These are phyloP conservation scores for Leucophenga montana DNA, from an alignment of 2,888 invertebrate genomes.

Conservation along the genomic window DNA sequence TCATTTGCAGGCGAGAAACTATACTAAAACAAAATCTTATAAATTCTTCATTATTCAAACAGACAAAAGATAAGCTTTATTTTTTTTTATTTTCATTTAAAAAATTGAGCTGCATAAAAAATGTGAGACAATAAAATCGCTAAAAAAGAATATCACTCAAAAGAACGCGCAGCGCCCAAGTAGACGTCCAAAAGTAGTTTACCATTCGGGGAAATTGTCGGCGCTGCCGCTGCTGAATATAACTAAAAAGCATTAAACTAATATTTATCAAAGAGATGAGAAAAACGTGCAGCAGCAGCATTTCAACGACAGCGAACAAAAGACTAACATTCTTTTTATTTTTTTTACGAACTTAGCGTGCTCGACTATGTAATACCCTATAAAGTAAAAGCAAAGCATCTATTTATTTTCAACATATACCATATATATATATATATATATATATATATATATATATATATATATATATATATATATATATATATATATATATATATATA, in stretches of 20 bases:
- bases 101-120: neutral
- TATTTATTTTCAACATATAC: no score
- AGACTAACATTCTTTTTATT: constrained; percentile 16
- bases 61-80: neutral
- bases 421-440: no score
- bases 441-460: no score
- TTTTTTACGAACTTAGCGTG: no score
- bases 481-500: no score
- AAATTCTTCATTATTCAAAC: constrained; percentile 17
- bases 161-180: neutral
- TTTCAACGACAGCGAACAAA: constrained; percentile 49
- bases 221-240: neutral
- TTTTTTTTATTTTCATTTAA: neutral
- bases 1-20: neutral
- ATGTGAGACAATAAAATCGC: neutral
- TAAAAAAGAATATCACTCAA: constrained; percentile 14
- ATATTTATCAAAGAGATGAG: constrained; percentile 64
- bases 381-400: no score
- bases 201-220: neutral
- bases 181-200: constrained; percentile 3
- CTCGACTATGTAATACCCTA: no score
- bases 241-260: constrained; percentile 58
- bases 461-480: no score
- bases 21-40: neutral
- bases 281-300: constrained; percentile 52